A percentile compares a stretch with the other conserved stretches of the same genome.
Conservation (phyloP, 2,113 vertebrate genomes). For the Ceyx melanurus region DNA sequence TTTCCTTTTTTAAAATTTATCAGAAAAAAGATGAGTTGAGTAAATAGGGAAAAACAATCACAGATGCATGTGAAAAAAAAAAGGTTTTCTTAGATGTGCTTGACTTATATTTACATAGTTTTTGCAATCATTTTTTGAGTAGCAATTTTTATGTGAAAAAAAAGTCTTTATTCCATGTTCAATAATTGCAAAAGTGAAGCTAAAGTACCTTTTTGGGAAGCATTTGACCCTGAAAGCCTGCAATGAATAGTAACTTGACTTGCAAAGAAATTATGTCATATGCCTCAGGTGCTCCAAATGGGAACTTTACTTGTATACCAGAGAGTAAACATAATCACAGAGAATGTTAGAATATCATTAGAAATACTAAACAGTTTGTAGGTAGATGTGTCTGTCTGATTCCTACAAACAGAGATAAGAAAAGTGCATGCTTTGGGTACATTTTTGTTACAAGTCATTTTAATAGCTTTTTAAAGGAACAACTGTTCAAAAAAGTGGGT, state of each 20-base stretch:
- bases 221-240: not conserved
- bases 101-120: not conserved
- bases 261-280: not conserved
- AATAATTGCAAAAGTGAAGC: not conserved
- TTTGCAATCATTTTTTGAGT: not conserved
- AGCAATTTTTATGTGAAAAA: not conserved
- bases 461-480: not conserved
- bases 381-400: not conserved
- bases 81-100: not conserved
- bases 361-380: not conserved
- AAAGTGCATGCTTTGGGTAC: not conserved
- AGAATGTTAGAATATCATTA: not conserved
- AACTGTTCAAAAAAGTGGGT: not conserved
- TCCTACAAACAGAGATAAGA: not conserved
- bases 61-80: not conserved
- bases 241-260: not conserved
- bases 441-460: not conserved
- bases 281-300: not conserved
- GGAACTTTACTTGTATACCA: not conserved
- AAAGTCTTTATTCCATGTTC: not conserved
- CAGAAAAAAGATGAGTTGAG: not conserved
- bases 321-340: not conserved
- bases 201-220: not conserved
- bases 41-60: not conserved
- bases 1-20: not conserved